Percentiles rank a stretch among this genome's conserved stretches.
phyloP scores from a whole-genome alignment of 2,113 vertebrate genomes.

The Cromileptes altivelis region DNA sequence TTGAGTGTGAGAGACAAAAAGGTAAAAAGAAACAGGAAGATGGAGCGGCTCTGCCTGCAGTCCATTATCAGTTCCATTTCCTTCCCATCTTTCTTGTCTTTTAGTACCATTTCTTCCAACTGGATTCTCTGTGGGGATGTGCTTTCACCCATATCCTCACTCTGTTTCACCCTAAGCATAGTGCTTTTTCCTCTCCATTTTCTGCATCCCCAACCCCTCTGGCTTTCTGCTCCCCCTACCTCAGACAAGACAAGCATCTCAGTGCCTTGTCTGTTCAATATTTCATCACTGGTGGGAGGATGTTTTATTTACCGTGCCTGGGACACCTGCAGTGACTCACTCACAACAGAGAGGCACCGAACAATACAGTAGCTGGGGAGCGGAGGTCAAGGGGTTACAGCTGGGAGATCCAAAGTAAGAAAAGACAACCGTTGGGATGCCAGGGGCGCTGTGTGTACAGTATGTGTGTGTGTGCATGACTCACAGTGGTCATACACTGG shows the following conservation, averaged over 20 bases:
- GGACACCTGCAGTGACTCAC: slow-evolving; percentile 68
- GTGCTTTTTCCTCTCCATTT: slow-evolving; percentile 61
- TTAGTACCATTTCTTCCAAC: slow-evolving; percentile 63
- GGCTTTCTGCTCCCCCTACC: slow-evolving; percentile 25
- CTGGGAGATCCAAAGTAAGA: slow-evolving; percentile 42
- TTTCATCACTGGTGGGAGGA: slow-evolving; percentile 71
- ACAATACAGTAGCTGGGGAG: slow-evolving; percentile 49
- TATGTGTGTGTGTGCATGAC: slow-evolving; percentile 3
- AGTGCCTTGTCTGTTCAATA: slow-evolving; percentile 72
- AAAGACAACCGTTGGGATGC: slow-evolving; percentile 29
- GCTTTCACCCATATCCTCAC: slow-evolving; percentile 53
- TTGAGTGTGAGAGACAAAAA: slow-evolving; percentile 21
- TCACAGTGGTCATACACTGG: slow-evolving; percentile 10
- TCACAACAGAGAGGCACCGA: slow-evolving; percentile 52
- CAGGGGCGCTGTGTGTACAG: slow-evolving; percentile 12
- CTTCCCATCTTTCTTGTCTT: slow-evolving; percentile 58
- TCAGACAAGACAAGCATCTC: slow-evolving; percentile 67
- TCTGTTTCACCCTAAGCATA: slow-evolving; percentile 49
- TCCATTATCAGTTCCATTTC: slow-evolving; percentile 68
- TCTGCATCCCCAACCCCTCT: slow-evolving; percentile 52
- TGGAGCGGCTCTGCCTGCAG: slow-evolving; percentile 26
- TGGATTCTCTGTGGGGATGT: slow-evolving; percentile 55
- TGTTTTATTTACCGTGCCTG: slow-evolving; percentile 75
- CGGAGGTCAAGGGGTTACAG: slow-evolving; percentile 54
- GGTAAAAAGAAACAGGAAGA: slow-evolving; percentile 15